These are phyloP conservation scores for Agriopis aurantiaria DNA, from an alignment of 2,888 invertebrate genomes.

Conservation along the genomic window DNA sequence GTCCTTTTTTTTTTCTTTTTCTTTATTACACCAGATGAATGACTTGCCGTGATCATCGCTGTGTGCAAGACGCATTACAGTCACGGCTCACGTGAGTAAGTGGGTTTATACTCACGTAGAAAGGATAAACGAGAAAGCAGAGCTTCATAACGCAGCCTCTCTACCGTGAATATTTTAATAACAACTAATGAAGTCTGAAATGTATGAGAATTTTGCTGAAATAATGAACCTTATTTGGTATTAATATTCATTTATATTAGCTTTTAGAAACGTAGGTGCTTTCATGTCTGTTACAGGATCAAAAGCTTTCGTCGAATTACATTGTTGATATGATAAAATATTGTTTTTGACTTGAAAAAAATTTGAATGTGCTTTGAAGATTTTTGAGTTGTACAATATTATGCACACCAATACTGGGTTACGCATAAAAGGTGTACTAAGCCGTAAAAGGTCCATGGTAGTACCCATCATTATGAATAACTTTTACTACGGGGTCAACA, in stretches of 20 bases:
- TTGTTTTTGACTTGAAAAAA: background rate
- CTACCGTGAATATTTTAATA: constrained; percentile 17
- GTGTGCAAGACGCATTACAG: no score
- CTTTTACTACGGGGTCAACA: no score
- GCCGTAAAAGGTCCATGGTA: no score
- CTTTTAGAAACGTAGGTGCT: constrained; percentile 13
- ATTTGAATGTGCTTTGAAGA: background rate
- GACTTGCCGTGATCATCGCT: no score
- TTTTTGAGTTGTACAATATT: background rate
- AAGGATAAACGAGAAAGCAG: background rate
- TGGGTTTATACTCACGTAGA: background rate
- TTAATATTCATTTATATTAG: constrained; percentile 21
- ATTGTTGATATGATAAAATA: constrained; percentile 4
- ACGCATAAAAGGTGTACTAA: no score
- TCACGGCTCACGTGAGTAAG: no score
- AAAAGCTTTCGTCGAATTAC: constrained; percentile 10
- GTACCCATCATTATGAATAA: no score
- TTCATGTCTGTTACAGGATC: constrained; percentile 9
- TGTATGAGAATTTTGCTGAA: constrained; percentile 23
- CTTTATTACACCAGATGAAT: no score
- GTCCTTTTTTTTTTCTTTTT: no score
- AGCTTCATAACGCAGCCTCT: constrained; percentile 3
- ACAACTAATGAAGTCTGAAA: constrained; percentile 18
- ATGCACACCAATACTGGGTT: no score
- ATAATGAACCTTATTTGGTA: constrained; percentile 23